Evolutionary conservation across 2,113 vertebrate species (phyloP), one percentile per base, ranked within the genome.

Genomic region (Mustelus asterias): DNA sequence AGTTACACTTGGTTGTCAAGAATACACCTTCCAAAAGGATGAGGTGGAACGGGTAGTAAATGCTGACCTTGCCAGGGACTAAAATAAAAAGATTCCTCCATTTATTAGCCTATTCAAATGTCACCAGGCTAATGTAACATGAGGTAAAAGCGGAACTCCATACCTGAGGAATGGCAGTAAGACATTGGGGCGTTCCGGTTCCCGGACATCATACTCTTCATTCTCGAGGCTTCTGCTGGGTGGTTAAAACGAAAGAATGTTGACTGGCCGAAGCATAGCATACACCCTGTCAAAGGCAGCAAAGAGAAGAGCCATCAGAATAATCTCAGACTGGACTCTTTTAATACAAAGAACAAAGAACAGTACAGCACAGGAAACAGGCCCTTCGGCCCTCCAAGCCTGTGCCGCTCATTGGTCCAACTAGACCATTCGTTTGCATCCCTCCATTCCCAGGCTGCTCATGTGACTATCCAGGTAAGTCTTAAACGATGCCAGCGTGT

Each of bases 231-330:
- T 97, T 99, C 99, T 0, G 98, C 99, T 0, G 99, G 99, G 96
- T 99, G 98, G 97, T 99, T 99, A 97, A 99, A 99, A 96, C 99
- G 98, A 96, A 99, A 98, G 97, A 99, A 99, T 95, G 98, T 98
- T 1, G 98, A 98, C 97, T 99, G 99, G 95, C 99, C 99, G 96
- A 99, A 98, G 97, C 99, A 99, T 97, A 99, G 98, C 98, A 99
- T 99, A 97, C 99, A 99, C 96, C 99, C 99, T 98, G 97, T n/a
- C 65, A 83, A 70, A 58, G 24, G 33, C 0, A 60, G 44, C 22
- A 5, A n/a, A 10, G 89, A 89, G 48, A 14, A 89, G 24, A 67
- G 18, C 16, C 18, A 67, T 67, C 65, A 67, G 18, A 76, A 10
- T 76, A 10, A 76, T 76, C 8, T 29, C 72, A 76, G 72, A 26